These are phyloP conservation scores for Mythimna albipuncta DNA, from an alignment of 2,888 invertebrate genomes.

Conservation along the genomic window DNA sequence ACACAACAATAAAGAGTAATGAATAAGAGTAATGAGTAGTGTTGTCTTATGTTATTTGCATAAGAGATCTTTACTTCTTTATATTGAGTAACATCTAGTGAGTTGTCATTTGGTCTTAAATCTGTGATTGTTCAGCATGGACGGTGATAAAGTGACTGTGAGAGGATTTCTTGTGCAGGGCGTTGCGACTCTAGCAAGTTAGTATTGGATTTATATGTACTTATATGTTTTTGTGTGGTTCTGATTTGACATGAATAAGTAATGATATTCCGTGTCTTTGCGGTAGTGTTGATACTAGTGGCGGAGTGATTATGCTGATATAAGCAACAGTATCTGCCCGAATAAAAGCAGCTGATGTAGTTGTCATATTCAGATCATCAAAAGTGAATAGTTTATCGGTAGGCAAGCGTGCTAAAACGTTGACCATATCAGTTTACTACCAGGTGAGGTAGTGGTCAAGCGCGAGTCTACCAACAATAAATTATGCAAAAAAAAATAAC, in stretches of 20 bases:
- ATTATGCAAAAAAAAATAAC: no score
- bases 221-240: not conserved
- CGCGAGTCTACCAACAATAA: no score
- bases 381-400: no score
- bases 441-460: no score
- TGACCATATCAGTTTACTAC: no score
- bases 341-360: not conserved
- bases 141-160: constrained; percentile 49
- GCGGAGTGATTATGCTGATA: not conserved
- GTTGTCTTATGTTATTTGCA: no score
- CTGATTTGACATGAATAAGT: not conserved
- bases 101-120: constrained; percentile 34
- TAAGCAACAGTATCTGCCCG: not conserved
- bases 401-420: no score
- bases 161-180: constrained; percentile 54
- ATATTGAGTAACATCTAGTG: constrained; percentile 35
- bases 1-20: constrained; percentile 51
- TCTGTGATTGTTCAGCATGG: constrained; percentile 55
- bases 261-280: not conserved
- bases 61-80: constrained; percentile 50
- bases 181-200: constrained; percentile 56
- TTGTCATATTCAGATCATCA: not conserved
- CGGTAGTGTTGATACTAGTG: not conserved
- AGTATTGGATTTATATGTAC: constrained; percentile 29
- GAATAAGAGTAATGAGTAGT: no score